Evolutionary conservation across 2,113 vertebrate species (phyloP), one percentile per base, ranked within the genome.

Genomic region (Struthio camelus): DNA sequence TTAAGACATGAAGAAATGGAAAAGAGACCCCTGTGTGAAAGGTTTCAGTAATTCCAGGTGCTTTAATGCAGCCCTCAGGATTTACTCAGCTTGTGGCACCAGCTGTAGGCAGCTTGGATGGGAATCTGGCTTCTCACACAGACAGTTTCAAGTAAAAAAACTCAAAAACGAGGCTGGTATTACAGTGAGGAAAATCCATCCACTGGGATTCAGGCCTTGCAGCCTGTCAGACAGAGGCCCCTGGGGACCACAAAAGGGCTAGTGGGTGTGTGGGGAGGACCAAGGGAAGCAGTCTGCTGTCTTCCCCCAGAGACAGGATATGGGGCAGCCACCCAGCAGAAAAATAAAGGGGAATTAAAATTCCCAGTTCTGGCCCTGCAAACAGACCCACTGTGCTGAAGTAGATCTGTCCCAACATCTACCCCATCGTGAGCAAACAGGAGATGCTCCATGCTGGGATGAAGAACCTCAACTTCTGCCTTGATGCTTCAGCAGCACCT

Each of bases 191-290:
- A 66, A 23, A 7, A 8, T 32, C 53, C 38, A 30, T 19, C 19
- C 16, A 36, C 6, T 1, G 10, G 20, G 15, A 16, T 30, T 58
- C 16, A 15, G 16, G 34, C 19, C 59, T 53, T 32, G 30, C 59
- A 88, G 36, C 25, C 25, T 58, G 64, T 28, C 40, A 65, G 48
- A 25, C 42, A 71, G 36, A 3, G 12, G 25, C 18, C 11, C 30
- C 36, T 19, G 12, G 30, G 46, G 32, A 69, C 22, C 23, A 42
- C 0, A 0, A 50, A 2, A 19, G 24, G 11, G 25, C 8, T 56
- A 22, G 23, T 50, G 67, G 38, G 16, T 61, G 11, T 61, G 11
- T 24, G 44, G 66, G 9, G 15, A 54, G 13, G 11, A 58, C 46
- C 11, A 23, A 19, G 19, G 56, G 24, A 85, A 18, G 6, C 22